phyloP scores from a whole-genome alignment of 1,140 invertebrate species.

The Conus ventricosus region DNA sequence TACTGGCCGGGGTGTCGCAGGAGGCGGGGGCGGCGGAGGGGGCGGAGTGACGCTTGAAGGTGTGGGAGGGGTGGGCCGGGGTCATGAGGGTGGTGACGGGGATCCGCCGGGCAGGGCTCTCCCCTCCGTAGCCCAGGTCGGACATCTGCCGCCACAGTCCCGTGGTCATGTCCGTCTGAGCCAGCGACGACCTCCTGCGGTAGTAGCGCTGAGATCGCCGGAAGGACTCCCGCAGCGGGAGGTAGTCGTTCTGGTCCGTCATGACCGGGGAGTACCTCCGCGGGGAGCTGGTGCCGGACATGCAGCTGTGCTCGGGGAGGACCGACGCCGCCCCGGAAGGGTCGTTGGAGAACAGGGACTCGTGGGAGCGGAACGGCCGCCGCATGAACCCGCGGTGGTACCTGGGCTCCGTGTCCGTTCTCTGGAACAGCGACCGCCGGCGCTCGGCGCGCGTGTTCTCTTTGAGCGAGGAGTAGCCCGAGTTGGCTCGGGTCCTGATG shows the following conservation, averaged over 20 bases:
- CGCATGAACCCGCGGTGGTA: slow-evolving; percentile 30
- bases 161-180: slow-evolving; percentile 39
- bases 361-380: slow-evolving; percentile 40
- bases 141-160: slow-evolving; percentile 28
- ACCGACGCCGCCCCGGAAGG: slow-evolving; percentile 21
- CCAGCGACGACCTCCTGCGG: slow-evolving; percentile 62
- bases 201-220: slow-evolving; percentile 58
- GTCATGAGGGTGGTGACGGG: slow-evolving; percentile 29
- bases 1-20: background rate
- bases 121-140: slow-evolving; percentile 19
- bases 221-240: slow-evolving; percentile 45
- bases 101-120: slow-evolving; percentile 29
- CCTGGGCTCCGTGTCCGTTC: background rate
- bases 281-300: slow-evolving; percentile 23
- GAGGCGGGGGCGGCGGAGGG: slow-evolving; percentile 46
- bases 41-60: slow-evolving; percentile 60
- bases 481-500: slow-evolving; percentile 57
- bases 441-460: slow-evolving; percentile 64
- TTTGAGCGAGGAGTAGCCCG: slow-evolving; percentile 59
- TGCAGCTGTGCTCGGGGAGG: slow-evolving; percentile 17
- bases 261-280: slow-evolving; percentile 32
- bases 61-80: slow-evolving; percentile 27
- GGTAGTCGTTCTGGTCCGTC: slow-evolving; percentile 48
- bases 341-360: slow-evolving; percentile 29
- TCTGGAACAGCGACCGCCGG: slow-evolving; percentile 50